Conservation (phyloP, 2,888 invertebrate species). For the Acronicta alni region DNA sequence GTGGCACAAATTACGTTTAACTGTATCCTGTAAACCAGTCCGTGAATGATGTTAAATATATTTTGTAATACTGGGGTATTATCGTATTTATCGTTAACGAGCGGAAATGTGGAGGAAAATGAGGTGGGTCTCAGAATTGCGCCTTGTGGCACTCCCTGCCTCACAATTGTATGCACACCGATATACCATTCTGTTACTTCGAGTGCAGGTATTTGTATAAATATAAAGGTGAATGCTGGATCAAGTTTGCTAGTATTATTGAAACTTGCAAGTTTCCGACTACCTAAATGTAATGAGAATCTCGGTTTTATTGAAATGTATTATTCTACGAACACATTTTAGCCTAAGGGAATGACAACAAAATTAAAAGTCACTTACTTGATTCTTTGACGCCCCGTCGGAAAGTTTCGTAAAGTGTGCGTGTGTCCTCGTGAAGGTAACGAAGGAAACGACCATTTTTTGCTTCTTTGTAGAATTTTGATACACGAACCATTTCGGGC, state of each 20-base stretch:
- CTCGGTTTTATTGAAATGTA: constrained; percentile 34
- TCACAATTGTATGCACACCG: constrained; percentile 64
- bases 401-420: constrained; percentile 96
- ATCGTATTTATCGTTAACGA: constrained; percentile 80
- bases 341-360: constrained; percentile 16
- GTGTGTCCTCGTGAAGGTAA: constrained; percentile 95
- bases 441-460: constrained; percentile 96
- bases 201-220: constrained; percentile 57
- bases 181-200: constrained; percentile 60
- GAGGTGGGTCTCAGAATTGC: constrained; percentile 70
- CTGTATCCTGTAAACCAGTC: constrained; percentile 78
- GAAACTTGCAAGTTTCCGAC: constrained; percentile 51
- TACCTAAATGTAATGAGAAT: constrained; percentile 47
- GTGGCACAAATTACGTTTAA: constrained; percentile 79
- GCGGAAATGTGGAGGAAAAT: constrained; percentile 79
- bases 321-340: constrained; percentile 25
- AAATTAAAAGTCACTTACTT: constrained; percentile 89
- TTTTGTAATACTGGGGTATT: constrained; percentile 80
- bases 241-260: constrained; percentile 46
- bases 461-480: constrained; percentile 96
- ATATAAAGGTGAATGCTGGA: constrained; percentile 39
- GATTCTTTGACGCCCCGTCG: constrained; percentile 97
- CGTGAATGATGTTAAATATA: constrained; percentile 74
- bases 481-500: constrained; percentile 95
- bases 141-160: constrained; percentile 72